Conservation (phyloP, 2,797 vertebrate genomes). For the Catostomus latipinnis region DNA sequence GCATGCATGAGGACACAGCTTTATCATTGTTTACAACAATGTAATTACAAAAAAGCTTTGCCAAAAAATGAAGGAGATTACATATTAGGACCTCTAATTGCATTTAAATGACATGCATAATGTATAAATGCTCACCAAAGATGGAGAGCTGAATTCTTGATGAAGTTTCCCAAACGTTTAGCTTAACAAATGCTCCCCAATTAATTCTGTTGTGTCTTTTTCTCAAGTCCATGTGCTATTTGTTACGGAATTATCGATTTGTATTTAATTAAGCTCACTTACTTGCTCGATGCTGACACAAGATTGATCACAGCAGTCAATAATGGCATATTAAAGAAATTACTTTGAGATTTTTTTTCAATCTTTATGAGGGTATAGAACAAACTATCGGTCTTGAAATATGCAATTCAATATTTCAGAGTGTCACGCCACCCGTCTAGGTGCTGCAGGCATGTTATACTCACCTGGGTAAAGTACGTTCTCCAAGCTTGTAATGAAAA, state of each 20-base stretch:
- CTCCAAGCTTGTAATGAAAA: slow-evolving; percentile 35
- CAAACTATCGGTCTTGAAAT: slow-evolving; percentile 61
- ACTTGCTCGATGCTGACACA: slow-evolving; percentile 73
- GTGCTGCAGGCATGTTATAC: slow-evolving; percentile 29
- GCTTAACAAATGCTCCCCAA: slow-evolving; percentile 41
- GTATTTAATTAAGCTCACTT: slow-evolving; percentile 72
- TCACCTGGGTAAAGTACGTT: slow-evolving; percentile 43
- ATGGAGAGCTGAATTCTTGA: slow-evolving; percentile 56
- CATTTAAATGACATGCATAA: slow-evolving; percentile 63
- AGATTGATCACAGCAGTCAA: slow-evolving; percentile 73
- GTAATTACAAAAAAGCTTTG: slow-evolving; percentile 60
- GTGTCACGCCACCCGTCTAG: slow-evolving; percentile 43
- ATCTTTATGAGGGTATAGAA: slow-evolving; percentile 61
- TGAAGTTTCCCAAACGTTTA: slow-evolving; percentile 56
- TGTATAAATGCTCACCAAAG: slow-evolving; percentile 56
- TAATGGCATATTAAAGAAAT: slow-evolving; percentile 68
- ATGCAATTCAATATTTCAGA: slow-evolving; percentile 46
- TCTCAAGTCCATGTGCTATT: slow-evolving; percentile 57
- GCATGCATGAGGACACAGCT: slow-evolving; percentile 57
- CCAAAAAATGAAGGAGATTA: slow-evolving; percentile 55
- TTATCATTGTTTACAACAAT: slow-evolving; percentile 65
- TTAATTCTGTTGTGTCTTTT: slow-evolving; percentile 54
- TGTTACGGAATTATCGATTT: slow-evolving; percentile 71
- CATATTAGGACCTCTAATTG: slow-evolving; percentile 59
- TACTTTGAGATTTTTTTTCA: slow-evolving; percentile 58